Evolutionary conservation across 2,888 invertebrate genomes (phyloP).

Genomic region (Dilophus febrilis): DNA sequence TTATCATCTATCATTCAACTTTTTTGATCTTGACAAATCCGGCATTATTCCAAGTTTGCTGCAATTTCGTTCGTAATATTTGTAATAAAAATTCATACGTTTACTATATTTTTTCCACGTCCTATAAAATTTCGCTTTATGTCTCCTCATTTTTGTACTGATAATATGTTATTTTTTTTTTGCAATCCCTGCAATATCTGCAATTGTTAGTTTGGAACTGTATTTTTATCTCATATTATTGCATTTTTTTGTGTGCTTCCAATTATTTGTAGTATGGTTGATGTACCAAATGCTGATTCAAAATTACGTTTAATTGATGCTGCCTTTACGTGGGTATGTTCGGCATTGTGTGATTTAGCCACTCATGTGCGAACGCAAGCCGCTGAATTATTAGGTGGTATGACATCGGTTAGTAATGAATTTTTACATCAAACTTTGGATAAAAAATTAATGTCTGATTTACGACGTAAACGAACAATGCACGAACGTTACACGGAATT

Average conservation of each 20-base stretch:
- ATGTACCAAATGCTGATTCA: conserved; percentile 56
- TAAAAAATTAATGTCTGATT: conserved; percentile 92
- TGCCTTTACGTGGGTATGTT: conserved; percentile 89
- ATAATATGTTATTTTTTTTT: too few relatives aligned
- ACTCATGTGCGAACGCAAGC: conserved; percentile 75
- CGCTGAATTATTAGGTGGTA: conserved; percentile 68
- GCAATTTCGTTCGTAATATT: too few relatives aligned
- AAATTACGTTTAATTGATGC: conserved; percentile 84
- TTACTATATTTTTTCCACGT: not conserved
- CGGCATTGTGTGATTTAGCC: conserved; percentile 81
- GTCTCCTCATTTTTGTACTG: too few relatives aligned
- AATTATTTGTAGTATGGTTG: conserved; percentile 46
- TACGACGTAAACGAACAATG: conserved; percentile 69
- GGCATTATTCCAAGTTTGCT: not conserved
- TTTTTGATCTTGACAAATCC: not conserved
- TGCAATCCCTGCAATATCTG: too few relatives aligned
- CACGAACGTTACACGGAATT: conserved; percentile 74
- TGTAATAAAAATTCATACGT: not conserved
- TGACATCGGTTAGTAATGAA: conserved; percentile 70
- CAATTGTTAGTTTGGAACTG: too few relatives aligned
- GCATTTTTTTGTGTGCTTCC: too few relatives aligned
- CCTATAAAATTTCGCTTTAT: too few relatives aligned
- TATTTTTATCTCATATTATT: too few relatives aligned
- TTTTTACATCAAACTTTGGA: conserved; percentile 93
- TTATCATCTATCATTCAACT: not conserved